phyloP scores from a whole-genome alignment of 1,140 invertebrate species.

The Heliothis subflexa region DNA sequence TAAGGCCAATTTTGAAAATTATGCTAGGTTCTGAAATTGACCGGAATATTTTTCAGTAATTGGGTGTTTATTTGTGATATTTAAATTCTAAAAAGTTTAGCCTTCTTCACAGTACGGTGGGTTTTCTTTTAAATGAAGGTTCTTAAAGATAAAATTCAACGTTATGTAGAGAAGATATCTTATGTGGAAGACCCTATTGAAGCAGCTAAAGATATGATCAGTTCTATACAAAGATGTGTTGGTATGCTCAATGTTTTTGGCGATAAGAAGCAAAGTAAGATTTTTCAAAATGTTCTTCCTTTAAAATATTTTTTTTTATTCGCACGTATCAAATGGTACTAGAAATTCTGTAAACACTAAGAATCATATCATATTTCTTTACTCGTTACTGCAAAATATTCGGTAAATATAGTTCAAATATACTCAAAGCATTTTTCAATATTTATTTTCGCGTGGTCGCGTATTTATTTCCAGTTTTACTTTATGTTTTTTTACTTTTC shows the following conservation, averaged over 20 bases:
- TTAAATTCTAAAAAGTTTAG: neutral
- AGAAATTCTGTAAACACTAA: too few relatives aligned
- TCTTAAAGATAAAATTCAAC: slow-evolving; percentile 24
- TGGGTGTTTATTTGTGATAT: neutral
- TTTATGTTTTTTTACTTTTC: too few relatives aligned
- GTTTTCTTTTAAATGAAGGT: neutral
- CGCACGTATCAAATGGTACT: too few relatives aligned
- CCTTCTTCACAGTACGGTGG: neutral
- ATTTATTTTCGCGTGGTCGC: too few relatives aligned
- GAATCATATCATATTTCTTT: too few relatives aligned
- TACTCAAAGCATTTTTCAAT: too few relatives aligned
- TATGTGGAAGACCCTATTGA: slow-evolving; percentile 50
- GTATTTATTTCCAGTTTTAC: too few relatives aligned
- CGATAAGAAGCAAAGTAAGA: slow-evolving; percentile 52
- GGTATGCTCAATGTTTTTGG: slow-evolving; percentile 60
- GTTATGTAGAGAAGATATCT: neutral
- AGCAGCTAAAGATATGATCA: slow-evolving; percentile 51
- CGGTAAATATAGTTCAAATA: too few relatives aligned
- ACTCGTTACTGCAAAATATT: too few relatives aligned
- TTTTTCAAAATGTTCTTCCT: neutral
- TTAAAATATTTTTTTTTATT: too few relatives aligned
- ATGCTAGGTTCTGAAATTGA: neutral
- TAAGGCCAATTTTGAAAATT: neutral
- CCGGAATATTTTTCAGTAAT: neutral
- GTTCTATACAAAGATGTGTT: slow-evolving; percentile 53